Base-by-base conservation (phyloP, 1,140 invertebrate genomes). In the Wasmannia auropunctata region DNA sequence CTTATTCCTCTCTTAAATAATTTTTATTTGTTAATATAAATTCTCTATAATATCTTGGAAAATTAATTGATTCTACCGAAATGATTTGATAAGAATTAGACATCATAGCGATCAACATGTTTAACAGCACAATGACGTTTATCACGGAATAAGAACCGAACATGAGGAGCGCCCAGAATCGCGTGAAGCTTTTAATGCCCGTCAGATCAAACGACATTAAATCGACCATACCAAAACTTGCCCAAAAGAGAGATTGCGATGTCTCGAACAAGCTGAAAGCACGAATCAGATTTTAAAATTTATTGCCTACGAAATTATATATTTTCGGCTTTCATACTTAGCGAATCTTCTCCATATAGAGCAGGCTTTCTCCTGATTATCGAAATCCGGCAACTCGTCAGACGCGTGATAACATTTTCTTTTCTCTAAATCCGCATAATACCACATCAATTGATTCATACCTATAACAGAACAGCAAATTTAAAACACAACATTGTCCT, bases 61-160 rank as follows among this genome's bases (percentile, higher is more conserved):
- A 10, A 43, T 56, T 40, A 1, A 28, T n/a, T 46, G 0, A 67
- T 67, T 31, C 96, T 95, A 98, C 98, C 87, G 97, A 98, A 90
- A 99, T 99, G 46, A 98, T 97, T 95, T 98, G 97, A 94, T 98
- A 99, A 0, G 98, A 99, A 94, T 98, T 99, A 49, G 98, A 98
- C 98, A 99, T 99, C 98, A 99, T 99, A 91, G 98, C 98, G 93
- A 99, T 99, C 6, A 99, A 96, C 97, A 99, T 98, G 95, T 99
- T 99, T 46, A 99, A 96, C 2, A 99, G 95, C 0, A 99, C 98
- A 90, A 99, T 98, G 72, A 99, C 97, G 89, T 98, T 98, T 93
- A 99, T 99, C 63, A 98, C 98, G 51, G 97, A 98, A 93, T 98
- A 98, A 0, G 97, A 98, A 37, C 98, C 98, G 92, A 98, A 98